phyloP scores from a whole-genome alignment of 2,797 vertebrate species.

The Florisuga fusca region DNA sequence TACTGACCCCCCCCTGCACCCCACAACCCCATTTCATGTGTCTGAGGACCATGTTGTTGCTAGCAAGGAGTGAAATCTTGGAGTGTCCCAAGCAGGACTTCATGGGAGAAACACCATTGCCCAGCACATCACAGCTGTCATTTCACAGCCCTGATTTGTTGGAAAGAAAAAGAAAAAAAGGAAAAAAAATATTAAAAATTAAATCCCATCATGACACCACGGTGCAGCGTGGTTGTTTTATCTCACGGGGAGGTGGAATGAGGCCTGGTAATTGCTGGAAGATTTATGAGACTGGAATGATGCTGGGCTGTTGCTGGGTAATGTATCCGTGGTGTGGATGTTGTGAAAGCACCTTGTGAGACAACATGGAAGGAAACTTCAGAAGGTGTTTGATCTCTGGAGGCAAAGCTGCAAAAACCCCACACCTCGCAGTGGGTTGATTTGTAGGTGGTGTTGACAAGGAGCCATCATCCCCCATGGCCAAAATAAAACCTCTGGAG shows the following conservation, averaged over 20 bases:
- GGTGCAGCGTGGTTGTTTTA: not conserved
- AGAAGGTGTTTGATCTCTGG: conserved; percentile 27
- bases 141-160: not conserved
- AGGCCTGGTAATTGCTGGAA: not conserved
- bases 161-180: not conserved
- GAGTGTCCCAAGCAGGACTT: not conserved
- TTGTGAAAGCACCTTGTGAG: conserved; percentile 37
- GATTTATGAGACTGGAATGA: conserved; percentile 45
- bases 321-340: not conserved
- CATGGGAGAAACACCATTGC: not conserved
- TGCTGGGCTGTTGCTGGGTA: not conserved
- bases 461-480: not conserved
- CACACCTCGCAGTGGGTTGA: not conserved
- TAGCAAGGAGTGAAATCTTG: not conserved
- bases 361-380: not conserved
- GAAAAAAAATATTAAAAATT: not conserved
- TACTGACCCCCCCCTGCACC: too few species aligned
- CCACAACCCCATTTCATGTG: not conserved
- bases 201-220: not conserved
- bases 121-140: not conserved
- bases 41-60: not conserved
- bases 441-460: not conserved
- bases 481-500: not conserved
- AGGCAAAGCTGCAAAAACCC: not conserved
- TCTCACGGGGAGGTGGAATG: not conserved